Percentiles rank a stretch among this genome's conserved stretches.
phyloP scores from a whole-genome alignment of 2,888 invertebrate species.

The Phalera bucephala region DNA sequence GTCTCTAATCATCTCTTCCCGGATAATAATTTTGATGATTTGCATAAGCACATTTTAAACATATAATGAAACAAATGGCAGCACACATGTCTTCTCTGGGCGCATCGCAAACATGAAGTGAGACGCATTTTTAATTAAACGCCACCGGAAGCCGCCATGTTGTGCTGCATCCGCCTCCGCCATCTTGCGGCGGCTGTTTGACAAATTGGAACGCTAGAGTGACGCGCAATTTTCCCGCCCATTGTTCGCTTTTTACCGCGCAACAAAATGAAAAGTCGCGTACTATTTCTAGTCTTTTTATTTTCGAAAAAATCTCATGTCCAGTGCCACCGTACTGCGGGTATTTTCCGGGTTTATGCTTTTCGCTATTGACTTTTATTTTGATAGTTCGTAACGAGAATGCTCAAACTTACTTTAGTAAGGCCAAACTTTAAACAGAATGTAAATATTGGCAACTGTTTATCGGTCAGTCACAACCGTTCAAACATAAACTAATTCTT shows the following conservation, averaged over 20 bases:
- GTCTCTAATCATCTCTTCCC: no score
- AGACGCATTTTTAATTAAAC: constrained; percentile 80
- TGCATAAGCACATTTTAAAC: no score
- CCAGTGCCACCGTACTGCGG: constrained; percentile 47
- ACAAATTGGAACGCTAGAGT: constrained; percentile 82
- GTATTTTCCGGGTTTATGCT: constrained; percentile 57
- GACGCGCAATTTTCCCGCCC: constrained; percentile 82
- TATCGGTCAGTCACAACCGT: constrained; percentile 1
- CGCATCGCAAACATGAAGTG: constrained; percentile 62
- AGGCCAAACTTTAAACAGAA: no score
- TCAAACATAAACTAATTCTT: not conserved
- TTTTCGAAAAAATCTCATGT: constrained; percentile 62
- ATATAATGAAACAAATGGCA: no score
- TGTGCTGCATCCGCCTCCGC: constrained; percentile 64
- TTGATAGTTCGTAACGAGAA: constrained; percentile 37
- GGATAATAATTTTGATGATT: no score
- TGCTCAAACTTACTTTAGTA: no score
- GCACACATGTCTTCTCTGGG: constrained; percentile 45
- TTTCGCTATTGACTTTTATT: constrained; percentile 64
- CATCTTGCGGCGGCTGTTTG: constrained; percentile 79
- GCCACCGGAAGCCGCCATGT: constrained; percentile 73
- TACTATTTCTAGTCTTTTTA: constrained; percentile 64
- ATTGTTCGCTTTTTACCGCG: constrained; percentile 78
- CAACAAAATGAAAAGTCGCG: constrained; percentile 81
- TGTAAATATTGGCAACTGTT: not conserved